These are phyloP conservation scores for Oreonectes daqikongensis DNA, from an alignment of 2,797 vertebrate genomes.

Conservation along the genomic window DNA sequence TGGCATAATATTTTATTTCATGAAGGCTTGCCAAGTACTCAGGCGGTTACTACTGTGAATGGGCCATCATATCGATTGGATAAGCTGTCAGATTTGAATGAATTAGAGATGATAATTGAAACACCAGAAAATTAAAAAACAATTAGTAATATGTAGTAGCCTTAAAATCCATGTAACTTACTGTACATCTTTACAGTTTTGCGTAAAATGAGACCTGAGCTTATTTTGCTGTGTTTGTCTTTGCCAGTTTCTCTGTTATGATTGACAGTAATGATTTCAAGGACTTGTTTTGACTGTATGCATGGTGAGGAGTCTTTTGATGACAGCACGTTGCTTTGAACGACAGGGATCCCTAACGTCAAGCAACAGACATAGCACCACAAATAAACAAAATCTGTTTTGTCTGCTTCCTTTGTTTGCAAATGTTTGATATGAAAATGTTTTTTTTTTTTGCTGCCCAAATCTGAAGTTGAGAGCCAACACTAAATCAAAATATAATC, in stretches of 20 bases:
- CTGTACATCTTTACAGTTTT: no score
- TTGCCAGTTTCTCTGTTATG: slow-evolving; percentile 5
- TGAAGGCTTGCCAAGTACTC: slow-evolving; percentile 16
- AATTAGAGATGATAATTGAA: slow-evolving; percentile 9
- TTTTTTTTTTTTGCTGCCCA: neutral
- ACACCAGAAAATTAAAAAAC: neutral
- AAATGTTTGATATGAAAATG: neutral
- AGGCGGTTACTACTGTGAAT: slow-evolving; percentile 31
- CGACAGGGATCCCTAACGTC: slow-evolving; percentile 5
- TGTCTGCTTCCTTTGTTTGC: slow-evolving; percentile 3
- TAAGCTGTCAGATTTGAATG: slow-evolving; percentile 17
- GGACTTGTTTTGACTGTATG: slow-evolving; percentile 22
- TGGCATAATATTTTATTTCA: slow-evolving; percentile 26
- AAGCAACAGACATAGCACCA: slow-evolving; percentile 2
- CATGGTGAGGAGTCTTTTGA: slow-evolving; percentile 14
- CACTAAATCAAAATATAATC: slow-evolving; percentile 8
- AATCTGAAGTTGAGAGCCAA: neutral
- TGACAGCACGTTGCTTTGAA: slow-evolving; percentile 11
- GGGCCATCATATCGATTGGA: slow-evolving; percentile 14
- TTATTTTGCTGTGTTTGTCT: slow-evolving; percentile 15
- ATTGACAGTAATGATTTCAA: slow-evolving; percentile 27
- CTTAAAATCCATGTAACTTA: neutral
- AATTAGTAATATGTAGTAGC: neutral
- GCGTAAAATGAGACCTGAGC: slow-evolving; percentile 12
- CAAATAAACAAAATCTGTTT: slow-evolving; percentile 19